Base-by-base conservation (phyloP, 2,113 vertebrate species). In the Aplodontia rufa region DNA sequence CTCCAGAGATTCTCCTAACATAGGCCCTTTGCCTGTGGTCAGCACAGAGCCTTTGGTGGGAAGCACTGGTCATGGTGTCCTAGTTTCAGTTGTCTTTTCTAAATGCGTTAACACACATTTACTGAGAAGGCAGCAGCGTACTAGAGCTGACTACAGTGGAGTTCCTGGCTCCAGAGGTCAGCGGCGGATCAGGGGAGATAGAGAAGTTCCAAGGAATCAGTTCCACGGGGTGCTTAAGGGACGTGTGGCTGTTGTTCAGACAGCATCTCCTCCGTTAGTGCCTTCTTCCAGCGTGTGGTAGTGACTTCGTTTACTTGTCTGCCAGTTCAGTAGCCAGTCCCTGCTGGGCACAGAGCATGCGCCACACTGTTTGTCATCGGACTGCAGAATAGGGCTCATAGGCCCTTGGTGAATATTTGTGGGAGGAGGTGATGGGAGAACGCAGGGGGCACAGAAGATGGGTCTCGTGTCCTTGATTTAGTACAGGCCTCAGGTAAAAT, bases 361-460 rank as follows among this genome's bases (percentile, higher is more conserved):
- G 0, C 24, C 14, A 14, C n/a, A n/a, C n/a, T 71, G 7, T n/a
- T 0, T 26, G 4, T 24, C n/a, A n/a, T n/a, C n/a, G n/a, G n/a
- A 3, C 24, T 8, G 1, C 1, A 1, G 66, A 42, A 28, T 8
- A 14, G 2, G n/a, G 9, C 47, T 14, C 53, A 1, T 6, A 19
- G 26, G 20, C 45, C 45, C 45, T 17, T 30, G 40, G 22, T 30
- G 26, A 42, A 35, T 10, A 42, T 37, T 66, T 35, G 7, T 53
- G 55, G 80, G 22, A 42, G 12, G 72, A 37, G 49, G 55, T 19
- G 24, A 51, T 2, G 32, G 60, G 22, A 68, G 35, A 68, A 5
- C 28, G 0, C 17, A 0, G 47, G 49, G 17, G 9, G 24, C 24
- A 2, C 14, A 11, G 10, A 9, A 49, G 53, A 40, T 14, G 7